Base-by-base conservation (phyloP, 1,140 invertebrate species). In the Nasonia giraulti region DNA sequence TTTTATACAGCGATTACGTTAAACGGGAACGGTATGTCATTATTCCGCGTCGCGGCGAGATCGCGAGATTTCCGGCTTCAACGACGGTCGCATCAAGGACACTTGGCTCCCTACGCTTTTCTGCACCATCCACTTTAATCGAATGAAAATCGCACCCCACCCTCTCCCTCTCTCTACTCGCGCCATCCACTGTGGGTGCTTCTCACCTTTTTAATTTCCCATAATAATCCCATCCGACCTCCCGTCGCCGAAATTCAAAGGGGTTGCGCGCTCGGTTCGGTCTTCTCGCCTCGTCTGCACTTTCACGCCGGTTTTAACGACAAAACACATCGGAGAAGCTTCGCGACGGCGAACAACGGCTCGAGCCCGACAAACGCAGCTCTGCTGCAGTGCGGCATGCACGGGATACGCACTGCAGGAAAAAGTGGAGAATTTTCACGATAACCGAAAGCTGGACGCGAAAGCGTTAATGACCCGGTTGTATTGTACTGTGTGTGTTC, bases 61-160 rank as follows among this genome's bases (percentile, higher is more conserved):
- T 93, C 92, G 91, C 90, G 92, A 92, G 91, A 92, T 93, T 91
- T 92, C 91, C 92, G 91, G 92, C 91, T 92, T 91, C 90, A 92
- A 93, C 92, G 92, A 92, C 91, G 92, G 92, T 92, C 92, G 92
- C 92, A 93, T 93, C 91, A 93, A 93, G 92, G 92, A 93, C 92
- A 93, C 92, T 93, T 93, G 92, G 91, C 92, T 93, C 92, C 92
- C 92, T 91, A 92, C 91, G 91, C 91, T 92, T 90, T 91, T 91
- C 91, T 90, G 91, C 90, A 92, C 90, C 90, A 90, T 92, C 89
- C 91, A 90, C 90, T 90, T 92, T 91, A 90, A 88, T 90, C 91
- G 89, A 90, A 91, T 89, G 85, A 86, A 87, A 88, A 89, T 90
- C 88, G 87, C 89, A 90, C 88, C 87, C 89, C 87, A 87, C 85